A percentile compares a stretch with the other conserved stretches of the same genome.
phyloP scores from a whole-genome alignment of 2,113 vertebrate species.

The Helogale parvula region DNA sequence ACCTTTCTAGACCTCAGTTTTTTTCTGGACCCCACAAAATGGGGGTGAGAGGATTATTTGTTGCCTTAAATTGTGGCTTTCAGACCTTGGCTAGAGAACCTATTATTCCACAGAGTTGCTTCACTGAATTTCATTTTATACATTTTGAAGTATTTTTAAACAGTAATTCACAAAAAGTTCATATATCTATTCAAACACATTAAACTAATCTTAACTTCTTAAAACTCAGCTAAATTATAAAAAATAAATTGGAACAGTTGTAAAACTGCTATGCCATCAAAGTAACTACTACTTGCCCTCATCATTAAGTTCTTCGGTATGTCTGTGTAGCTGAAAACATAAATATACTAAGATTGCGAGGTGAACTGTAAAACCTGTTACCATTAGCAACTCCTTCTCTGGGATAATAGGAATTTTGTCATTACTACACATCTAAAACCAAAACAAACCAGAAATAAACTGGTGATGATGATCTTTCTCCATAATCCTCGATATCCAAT shows the following conservation, averaged over 20 bases:
- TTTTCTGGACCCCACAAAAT: background rate
- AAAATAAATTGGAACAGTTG: background rate
- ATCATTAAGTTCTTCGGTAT: background rate
- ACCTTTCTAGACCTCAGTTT: background rate
- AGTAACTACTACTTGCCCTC: background rate
- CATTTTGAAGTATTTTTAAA: constrained; percentile 32
- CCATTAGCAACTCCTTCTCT: background rate
- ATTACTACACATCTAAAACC: background rate
- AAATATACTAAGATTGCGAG: background rate
- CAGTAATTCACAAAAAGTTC: background rate
- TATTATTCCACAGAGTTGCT: background rate
- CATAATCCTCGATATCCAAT: background rate
- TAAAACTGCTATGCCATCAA: background rate
- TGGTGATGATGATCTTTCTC: background rate
- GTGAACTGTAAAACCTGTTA: background rate
- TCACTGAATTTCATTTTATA: background rate
- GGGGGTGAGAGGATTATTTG: background rate
- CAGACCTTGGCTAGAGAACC: background rate
- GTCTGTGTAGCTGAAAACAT: background rate
- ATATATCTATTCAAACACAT: background rate
- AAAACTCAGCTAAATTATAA: background rate
- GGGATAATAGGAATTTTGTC: background rate
- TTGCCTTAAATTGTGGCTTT: background rate
- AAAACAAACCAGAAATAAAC: constrained; percentile 32
- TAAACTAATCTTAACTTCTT: constrained; percentile 16